Evolutionary conservation across 2,888 invertebrate genomes (phyloP), one percentile per base, ranked within the genome.

Genomic region (Agrotis segetum): DNA sequence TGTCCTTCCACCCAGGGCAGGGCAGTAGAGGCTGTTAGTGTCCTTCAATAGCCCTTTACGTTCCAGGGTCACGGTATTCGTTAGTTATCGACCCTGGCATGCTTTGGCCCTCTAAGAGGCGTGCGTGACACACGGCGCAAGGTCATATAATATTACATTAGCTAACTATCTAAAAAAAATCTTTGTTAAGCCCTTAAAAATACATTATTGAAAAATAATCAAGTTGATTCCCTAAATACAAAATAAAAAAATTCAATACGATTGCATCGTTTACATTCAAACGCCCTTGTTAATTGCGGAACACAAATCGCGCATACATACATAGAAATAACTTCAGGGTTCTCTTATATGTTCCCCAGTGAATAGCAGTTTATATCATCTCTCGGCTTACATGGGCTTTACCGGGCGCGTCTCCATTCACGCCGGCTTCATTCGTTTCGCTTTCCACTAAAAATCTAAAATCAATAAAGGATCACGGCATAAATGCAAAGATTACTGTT

Each of bases 401-500:
- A 89, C 90, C 91, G 91, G 86, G 89, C 95, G 92, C 94, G 93
- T 95, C 95, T 95, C 95, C 94, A 96, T 96, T 96, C 95, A 96
- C 89, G 87, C 91, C 87, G 81, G 91, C 92, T 95, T 95, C 95
- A 96, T 96, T 96, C 96, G 95, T 94, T 94, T 92, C 95, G 94
- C 87, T 95, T 94, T 93, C 93, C 92, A 93, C 95, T 95, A 96
- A 96, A 96, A 96, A 96, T 96, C 96, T 96, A 96, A 96, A 96
- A 96, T 96, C 96, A 96, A 96, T 96, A 96, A 95, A 95, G 96
- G 96, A 96, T 96, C 95, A 95, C 91, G 89, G 94, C 88, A 94
- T 96, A 96, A 96, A 96, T 95, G 95, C 95, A 95, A 96, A 96
- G 96, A 96, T 96, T 96, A 96, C 92, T 94, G 93, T 92, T 93